These are phyloP conservation scores for Mormoops blainvillei DNA, from an alignment of 2,113 vertebrate species.

Conservation along the genomic window DNA sequence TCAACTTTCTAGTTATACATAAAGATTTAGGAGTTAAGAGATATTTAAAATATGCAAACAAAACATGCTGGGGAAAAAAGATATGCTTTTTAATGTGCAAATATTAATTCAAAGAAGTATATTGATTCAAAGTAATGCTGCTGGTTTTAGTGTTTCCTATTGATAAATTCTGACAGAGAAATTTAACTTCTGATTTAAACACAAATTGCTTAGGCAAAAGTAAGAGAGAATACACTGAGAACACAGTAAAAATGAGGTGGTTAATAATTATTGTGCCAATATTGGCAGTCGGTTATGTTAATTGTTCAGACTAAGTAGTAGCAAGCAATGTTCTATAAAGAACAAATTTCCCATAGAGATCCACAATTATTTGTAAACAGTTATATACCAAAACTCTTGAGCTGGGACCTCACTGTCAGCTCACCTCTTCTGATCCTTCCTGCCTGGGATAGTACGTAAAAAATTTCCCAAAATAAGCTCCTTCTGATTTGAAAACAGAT, in stretches of 20 bases:
- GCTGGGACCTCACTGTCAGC: neutral
- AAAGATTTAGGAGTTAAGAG: constrained; percentile 11
- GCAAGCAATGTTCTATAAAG: neutral
- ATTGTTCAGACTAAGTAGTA: neutral
- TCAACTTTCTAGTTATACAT: neutral
- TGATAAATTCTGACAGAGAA: neutral
- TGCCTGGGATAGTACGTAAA: constrained; percentile 81
- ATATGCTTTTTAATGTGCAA: neutral
- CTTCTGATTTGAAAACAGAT: constrained; percentile 89
- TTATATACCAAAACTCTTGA: neutral
- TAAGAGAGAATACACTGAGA: neutral
- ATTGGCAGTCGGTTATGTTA: neutral
- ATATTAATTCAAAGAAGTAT: neutral
- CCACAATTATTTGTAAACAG: constrained; percentile 9
- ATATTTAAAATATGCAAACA: constrained; percentile 8
- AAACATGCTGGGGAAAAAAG: neutral
- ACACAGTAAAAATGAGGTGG: neutral
- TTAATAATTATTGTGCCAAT: neutral
- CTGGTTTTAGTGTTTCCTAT: neutral
- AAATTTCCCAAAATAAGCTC: constrained; percentile 83
- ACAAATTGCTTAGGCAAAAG: neutral
- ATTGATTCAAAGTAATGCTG: neutral
- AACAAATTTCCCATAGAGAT: neutral
- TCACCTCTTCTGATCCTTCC: constrained; percentile 76
- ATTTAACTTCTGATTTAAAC: constrained; percentile 46